Percentiles rank a stretch among this genome's conserved stretches.
Evolutionary conservation across 2,888 invertebrate genomes (phyloP).

Genomic region (Charanyca ferruginea): DNA sequence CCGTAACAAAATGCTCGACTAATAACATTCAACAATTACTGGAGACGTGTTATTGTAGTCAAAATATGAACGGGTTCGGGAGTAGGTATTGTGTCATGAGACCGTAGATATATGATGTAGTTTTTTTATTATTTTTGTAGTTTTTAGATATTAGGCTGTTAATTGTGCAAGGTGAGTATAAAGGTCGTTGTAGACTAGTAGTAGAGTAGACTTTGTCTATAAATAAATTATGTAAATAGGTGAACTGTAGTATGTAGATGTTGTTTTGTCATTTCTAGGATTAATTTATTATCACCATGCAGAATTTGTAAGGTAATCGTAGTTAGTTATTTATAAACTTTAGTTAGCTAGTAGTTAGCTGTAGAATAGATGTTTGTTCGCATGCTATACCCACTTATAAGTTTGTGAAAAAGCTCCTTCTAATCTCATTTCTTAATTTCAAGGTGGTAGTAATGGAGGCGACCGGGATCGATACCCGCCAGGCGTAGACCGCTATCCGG

Average conservation of each 20-base stretch:
- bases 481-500: constrained; percentile 86
- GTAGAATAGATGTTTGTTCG: constrained; percentile 52
- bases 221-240: constrained; percentile 9
- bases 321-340: constrained; percentile 33
- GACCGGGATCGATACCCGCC: constrained; percentile 85
- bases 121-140: constrained; percentile 33
- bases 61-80: constrained; percentile 15
- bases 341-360: constrained; percentile 42
- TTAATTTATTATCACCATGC: constrained; percentile 42
- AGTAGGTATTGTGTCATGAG: constrained; percentile 12
- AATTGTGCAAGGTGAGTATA: constrained; percentile 28
- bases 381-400: constrained; percentile 28
- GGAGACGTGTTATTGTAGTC: constrained; percentile 13
- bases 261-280: constrained; percentile 24
- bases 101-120: constrained; percentile 22
- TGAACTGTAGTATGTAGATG: constrained; percentile 10
- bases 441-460: constrained; percentile 86
- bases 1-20: constrained; percentile 1
- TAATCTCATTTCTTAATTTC: constrained; percentile 63
- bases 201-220: constrained; percentile 9
- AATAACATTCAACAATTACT: constrained; percentile 61
- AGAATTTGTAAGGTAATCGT: constrained; percentile 33
- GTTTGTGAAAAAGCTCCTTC: constrained; percentile 16
- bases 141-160: constrained; percentile 2
- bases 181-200: not conserved